phyloP scores from a whole-genome alignment of 2,797 vertebrate species.

The Leuciscus waleckii region DNA sequence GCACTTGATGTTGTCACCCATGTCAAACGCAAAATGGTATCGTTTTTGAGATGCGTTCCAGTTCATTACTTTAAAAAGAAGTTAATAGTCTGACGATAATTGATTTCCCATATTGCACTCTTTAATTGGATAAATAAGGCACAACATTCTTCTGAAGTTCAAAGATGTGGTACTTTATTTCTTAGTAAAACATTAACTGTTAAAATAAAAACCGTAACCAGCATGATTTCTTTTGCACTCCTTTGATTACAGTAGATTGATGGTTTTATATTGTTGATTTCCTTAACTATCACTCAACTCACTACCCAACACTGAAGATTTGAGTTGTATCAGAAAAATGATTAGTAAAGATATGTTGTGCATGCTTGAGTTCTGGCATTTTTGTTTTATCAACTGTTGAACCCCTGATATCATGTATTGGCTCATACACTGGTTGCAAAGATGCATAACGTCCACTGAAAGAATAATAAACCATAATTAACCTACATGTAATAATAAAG shows the following conservation, averaged over 20 bases:
- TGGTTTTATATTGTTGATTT: background rate
- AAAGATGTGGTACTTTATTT: slow-evolving; percentile 11
- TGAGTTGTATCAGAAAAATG: slow-evolving; percentile 2
- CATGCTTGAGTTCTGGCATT: slow-evolving; percentile 23
- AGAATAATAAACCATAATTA: background rate
- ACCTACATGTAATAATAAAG: background rate
- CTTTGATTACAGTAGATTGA: background rate
- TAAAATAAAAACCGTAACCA: slow-evolving; percentile 4
- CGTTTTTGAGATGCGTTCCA: background rate
- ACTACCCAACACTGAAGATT: background rate
- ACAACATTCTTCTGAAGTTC: background rate
- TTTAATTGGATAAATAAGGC: background rate
- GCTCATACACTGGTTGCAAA: background rate
- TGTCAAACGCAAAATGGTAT: background rate
- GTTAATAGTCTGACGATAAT: background rate
- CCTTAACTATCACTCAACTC: background rate
- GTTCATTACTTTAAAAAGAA: background rate
- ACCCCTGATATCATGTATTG: background rate
- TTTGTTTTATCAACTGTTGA: slow-evolving; percentile 16
- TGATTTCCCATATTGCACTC: background rate
- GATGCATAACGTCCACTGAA: background rate
- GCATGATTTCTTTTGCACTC: background rate
- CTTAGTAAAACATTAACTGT: background rate
- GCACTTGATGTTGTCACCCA: background rate
- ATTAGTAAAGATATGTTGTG: slow-evolving; percentile 10